Base-by-base conservation (phyloP, 1,140 invertebrate genomes). In the Schlechtendalia chinensis region DNA sequence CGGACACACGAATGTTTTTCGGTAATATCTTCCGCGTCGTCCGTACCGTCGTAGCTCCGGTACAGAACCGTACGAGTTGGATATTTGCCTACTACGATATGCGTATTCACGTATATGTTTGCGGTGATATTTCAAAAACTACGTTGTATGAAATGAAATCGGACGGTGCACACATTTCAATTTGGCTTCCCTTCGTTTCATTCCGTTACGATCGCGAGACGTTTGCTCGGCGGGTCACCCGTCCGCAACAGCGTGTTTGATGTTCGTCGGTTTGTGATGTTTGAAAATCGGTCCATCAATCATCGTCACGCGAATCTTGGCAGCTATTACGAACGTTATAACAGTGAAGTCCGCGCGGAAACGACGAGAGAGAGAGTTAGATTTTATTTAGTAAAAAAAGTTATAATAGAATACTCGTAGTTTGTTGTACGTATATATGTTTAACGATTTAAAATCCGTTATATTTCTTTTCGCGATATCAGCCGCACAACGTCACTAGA, bases 331-430 rank as follows among this genome's bases (percentile, higher is more conserved):
- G 19, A 72, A 72, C 27, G 47, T 39, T 39, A 39, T 39, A 39
- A 8, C 4, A 27, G 17, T 4, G 27, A 32, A 16, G 50, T 32
- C 19, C 69, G 16, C 53, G 14, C 17, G 29, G 24, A 1, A 54
- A 72, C 17, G 29, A 22, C 0, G 29, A 72, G 11, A 1, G 5
- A 72, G 17, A 14, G 24, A 19, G 27, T 54, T 54, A 27, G 24
- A 53, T 72, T 71, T 53, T 71, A 53, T 71, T 53, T 72, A 72
- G 47, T 54, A 72, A 72, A 72, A 72, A 29, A 54, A n/a, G n/a
- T 54, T 8, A 47, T 54, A 72, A 72, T 53, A 72, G 29, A 53
- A 72, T 72, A 54, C 17, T 54, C 24, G 24, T 29, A 29, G 24
- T 72, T 29, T 8, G 8, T 4, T 8, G 32, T 39, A 39, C 32